phyloP scores from a whole-genome alignment of 2,888 invertebrate species.

The Nomada fabriciana region DNA sequence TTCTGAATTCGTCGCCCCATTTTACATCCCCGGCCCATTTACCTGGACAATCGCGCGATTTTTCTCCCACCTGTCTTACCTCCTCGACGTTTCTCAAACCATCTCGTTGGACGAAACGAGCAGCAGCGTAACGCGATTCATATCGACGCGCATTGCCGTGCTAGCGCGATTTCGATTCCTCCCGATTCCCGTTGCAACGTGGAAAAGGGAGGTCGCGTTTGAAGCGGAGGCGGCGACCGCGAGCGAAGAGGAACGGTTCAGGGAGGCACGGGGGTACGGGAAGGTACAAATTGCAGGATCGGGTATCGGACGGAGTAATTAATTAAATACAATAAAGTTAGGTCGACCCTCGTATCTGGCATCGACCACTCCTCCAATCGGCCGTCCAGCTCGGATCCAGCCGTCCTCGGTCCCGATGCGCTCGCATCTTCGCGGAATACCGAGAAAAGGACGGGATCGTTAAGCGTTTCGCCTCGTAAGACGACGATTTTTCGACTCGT shows the following conservation, averaged over 20 bases:
- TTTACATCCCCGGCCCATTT: conserved; percentile 15
- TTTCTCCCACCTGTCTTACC: no score
- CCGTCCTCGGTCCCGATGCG: conserved; percentile 67
- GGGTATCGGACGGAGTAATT: conserved; percentile 79
- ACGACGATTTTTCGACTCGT: conserved; percentile 55
- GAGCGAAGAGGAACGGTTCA: conserved; percentile 50
- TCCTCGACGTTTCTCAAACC: not conserved
- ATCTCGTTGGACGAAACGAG: not conserved
- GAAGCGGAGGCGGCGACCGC: conserved; percentile 64
- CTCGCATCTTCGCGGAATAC: conserved; percentile 63
- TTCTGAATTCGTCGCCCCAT: not conserved
- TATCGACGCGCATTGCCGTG: not conserved
- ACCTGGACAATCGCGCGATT: not conserved
- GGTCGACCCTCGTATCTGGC: conserved; percentile 79
- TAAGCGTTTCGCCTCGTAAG: conserved; percentile 32
- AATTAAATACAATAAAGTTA: conserved; percentile 81
- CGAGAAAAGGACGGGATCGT: conserved; percentile 58
- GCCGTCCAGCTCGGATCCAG: conserved; percentile 62
- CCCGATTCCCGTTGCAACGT: conserved; percentile 25
- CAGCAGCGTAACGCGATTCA: not conserved
- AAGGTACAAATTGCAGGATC: conserved; percentile 80
- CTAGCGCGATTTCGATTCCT: not conserved
- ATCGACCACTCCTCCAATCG: conserved; percentile 80
- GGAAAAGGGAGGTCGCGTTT: conserved; percentile 50
- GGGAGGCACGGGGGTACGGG: conserved; percentile 48